phyloP scores from a whole-genome alignment of 2,888 invertebrate genomes.

The Lamellibrachia columna region DNA sequence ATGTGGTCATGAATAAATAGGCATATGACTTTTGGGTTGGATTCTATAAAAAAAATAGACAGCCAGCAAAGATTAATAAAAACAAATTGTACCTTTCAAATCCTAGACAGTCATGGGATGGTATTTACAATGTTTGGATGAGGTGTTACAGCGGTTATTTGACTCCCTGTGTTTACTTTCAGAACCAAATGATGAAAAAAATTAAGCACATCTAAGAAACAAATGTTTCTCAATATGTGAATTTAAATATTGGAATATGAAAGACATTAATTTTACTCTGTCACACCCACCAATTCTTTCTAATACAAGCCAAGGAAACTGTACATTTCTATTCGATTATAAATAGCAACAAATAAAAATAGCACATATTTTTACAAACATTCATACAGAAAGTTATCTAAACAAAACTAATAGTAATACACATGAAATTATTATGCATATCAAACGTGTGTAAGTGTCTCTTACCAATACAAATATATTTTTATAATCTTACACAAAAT shows the following conservation, averaged over 20 bases:
- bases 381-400: background rate
- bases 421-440: slow-evolving; percentile 5
- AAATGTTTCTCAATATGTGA: background rate
- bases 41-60: background rate
- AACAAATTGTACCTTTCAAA: background rate
- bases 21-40: background rate
- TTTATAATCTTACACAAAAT: background rate
- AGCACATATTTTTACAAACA: background rate
- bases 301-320: background rate
- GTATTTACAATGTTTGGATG: background rate
- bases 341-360: background rate
- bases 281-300: background rate
- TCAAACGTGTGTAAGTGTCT: background rate
- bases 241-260: background rate
- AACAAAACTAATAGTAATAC: background rate
- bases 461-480: background rate
- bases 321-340: background rate
- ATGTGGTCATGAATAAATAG: background rate
- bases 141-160: background rate
- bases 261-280: background rate
- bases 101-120: background rate
- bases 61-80: background rate
- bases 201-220: background rate
- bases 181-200: background rate
- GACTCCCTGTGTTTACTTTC: background rate